Percentiles rank a stretch among this genome's conserved stretches.
These are phyloP conservation scores for Galemys pyrenaicus DNA, from an alignment of 2,113 vertebrate genomes.

Conservation along the genomic window DNA sequence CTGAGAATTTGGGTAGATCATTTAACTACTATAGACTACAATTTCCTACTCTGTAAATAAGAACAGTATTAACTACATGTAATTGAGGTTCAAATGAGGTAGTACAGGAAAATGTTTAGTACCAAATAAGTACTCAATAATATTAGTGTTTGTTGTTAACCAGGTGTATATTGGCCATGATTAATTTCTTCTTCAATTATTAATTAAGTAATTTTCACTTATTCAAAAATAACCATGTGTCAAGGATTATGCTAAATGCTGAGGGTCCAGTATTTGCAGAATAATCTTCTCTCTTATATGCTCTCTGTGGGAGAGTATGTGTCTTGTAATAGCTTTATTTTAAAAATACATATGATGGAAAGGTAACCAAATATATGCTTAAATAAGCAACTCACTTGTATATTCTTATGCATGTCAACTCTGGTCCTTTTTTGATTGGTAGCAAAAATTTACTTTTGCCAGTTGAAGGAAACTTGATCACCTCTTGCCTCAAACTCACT, in stretches of 20 bases:
- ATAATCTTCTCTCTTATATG: background rate
- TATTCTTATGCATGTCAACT: background rate
- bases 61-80: background rate
- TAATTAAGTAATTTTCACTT: no score
- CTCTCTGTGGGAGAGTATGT: background rate
- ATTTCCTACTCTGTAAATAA: background rate
- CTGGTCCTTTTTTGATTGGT: background rate
- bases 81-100: background rate
- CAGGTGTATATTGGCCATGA: background rate
- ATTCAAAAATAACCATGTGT: background rate
- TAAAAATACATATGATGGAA: background rate
- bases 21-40: background rate
- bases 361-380: background rate
- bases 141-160: background rate
- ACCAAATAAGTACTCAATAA: background rate
- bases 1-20: background rate
- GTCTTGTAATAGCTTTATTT: background rate
- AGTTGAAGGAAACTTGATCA: background rate
- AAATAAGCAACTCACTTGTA: background rate
- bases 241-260: background rate
- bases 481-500: background rate
- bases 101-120: background rate
- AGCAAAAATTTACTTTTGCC: background rate
- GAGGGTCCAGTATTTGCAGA: background rate
- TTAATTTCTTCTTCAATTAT: slow-evolving; percentile 11